Evolutionary conservation across 2,797 vertebrate species (phyloP), one percentile per base, ranked within the genome.

Genomic region (Melanotaenia parkinsoni): DNA sequence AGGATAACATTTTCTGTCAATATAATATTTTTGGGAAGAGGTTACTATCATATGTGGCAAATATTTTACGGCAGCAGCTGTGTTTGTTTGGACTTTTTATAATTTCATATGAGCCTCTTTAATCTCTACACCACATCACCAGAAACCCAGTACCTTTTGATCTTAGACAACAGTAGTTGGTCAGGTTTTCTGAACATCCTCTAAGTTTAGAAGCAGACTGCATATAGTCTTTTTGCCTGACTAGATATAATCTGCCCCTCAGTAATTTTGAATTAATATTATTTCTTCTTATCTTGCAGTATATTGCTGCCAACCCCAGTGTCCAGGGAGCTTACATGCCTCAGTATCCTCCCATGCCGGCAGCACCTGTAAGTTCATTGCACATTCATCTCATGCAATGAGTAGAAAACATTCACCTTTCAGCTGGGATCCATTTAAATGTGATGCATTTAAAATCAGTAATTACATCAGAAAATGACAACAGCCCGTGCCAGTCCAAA

Each of bases 311-410:
- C 76, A 99, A 96, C 58, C 95, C 96, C 86, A 95, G 95, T 91
- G 96, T 99, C 94, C 97, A 97, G 92, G 97, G 96, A 95, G 95
- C 96, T 59, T 99, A 99, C 89, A 95, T 99, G 89, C 96, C 97
- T 83, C 98, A 98, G 77, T 99, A 99, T 71, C 92, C 96, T 84
- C 95, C 97, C 73, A 94, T 99, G 89, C 97, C 97, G 88, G 95
- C 96, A 40, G 89, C 97, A 67, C 92, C 97, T 0, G 96, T 99
- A 90, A 86, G 93, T 90, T 53, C 37, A 37, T 30, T 26, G 0
- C 28, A 3, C 28, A 35, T 53, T 51, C 40, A 26, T 71, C 30
- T 59, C 22, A 13, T 43, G 67, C 14, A 57, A 16, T 63, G 59
- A n/a, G 63, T 75, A 24, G 16, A 70, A 40, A 24, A 43, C 45